phyloP scores from a whole-genome alignment of 2,797 vertebrate genomes.

The Emydoidea blandingii region DNA sequence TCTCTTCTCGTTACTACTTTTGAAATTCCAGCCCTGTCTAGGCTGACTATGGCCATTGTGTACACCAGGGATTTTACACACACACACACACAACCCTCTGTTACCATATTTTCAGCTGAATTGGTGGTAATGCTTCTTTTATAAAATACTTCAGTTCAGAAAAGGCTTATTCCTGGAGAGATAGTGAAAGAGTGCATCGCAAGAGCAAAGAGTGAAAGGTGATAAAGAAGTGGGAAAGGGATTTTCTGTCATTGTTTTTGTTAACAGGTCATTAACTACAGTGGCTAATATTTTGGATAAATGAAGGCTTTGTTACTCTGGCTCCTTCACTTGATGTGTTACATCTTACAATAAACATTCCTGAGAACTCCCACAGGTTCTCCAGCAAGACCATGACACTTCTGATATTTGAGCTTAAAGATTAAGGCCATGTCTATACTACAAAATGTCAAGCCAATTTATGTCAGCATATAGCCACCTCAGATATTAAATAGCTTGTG shows the following conservation, averaged over 20 bases:
- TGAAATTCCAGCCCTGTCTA: background rate
- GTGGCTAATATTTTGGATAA: background rate
- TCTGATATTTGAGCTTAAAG: background rate
- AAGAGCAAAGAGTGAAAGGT: background rate
- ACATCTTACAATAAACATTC: background rate
- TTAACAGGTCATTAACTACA: background rate
- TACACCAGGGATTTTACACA: too few relatives aligned
- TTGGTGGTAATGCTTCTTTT: background rate
- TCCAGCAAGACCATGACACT: background rate
- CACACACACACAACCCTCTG: too few relatives aligned
- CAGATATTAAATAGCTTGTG: too few relatives aligned
- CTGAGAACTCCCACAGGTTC: background rate
- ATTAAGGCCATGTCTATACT: background rate
- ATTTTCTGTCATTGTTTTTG: background rate
- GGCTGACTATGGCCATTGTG: background rate
- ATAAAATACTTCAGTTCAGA: background rate
- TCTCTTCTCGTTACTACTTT: background rate
- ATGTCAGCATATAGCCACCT: background rate
- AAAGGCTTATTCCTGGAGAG: conserved; percentile 3
- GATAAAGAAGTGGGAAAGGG: background rate
- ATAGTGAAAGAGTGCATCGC: background rate
- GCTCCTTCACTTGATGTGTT: accelerated
- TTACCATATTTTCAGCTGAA: background rate
- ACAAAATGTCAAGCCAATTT: background rate
- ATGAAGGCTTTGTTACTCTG: conserved; percentile 24